phyloP scores from a whole-genome alignment of 2,888 invertebrate genomes.

The Noctua janthe region DNA sequence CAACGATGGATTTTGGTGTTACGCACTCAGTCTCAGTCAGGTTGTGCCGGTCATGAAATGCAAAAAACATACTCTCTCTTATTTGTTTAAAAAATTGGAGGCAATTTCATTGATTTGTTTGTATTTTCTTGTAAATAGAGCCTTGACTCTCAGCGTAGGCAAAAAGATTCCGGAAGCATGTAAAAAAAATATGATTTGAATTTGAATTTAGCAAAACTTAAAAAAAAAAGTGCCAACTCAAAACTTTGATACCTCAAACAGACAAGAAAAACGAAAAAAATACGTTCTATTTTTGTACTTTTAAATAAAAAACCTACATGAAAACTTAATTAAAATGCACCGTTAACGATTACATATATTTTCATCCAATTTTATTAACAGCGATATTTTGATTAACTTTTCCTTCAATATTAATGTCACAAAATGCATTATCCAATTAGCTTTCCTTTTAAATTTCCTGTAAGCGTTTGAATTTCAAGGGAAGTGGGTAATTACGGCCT shows the following conservation, averaged over 20 bases:
- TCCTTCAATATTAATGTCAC: conserved; percentile 20
- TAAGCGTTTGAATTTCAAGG: background rate
- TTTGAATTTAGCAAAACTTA: background rate
- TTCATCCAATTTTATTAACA: conserved; percentile 1
- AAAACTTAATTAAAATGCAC: background rate
- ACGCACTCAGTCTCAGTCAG: too few relatives aligned
- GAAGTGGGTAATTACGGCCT: background rate
- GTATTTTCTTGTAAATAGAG: background rate
- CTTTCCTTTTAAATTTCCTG: conserved; percentile 18
- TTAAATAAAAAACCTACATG: background rate
- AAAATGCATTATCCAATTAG: background rate
- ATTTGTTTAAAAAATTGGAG: background rate
- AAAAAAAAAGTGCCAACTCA: background rate
- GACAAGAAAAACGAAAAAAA: background rate
- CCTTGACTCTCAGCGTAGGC: background rate
- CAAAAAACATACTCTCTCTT: too few relatives aligned
- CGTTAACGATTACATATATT: background rate
- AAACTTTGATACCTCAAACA: background rate
- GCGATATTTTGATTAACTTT: conserved; percentile 13
- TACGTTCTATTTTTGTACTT: background rate
- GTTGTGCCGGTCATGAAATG: background rate
- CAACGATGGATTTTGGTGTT: too few relatives aligned
- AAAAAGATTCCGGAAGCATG: background rate
- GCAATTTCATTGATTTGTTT: background rate
- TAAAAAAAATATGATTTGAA: background rate